Conservation (phyloP, 2,113 vertebrate species). For the Indicator indicator region DNA sequence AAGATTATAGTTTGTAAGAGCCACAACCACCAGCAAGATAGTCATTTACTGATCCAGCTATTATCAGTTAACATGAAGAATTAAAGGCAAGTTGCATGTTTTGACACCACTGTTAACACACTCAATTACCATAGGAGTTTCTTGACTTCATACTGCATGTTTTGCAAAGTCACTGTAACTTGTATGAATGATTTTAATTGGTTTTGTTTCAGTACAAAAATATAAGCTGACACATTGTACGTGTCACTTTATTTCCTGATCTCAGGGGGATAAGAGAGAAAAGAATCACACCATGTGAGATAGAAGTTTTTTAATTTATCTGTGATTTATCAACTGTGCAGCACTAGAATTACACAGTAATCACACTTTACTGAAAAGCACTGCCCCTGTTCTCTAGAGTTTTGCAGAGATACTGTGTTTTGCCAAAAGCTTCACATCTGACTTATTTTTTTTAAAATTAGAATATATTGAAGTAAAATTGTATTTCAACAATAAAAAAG, state of each 20-base stretch:
- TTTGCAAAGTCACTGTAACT: neutral
- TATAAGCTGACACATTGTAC: neutral
- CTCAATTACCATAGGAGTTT: neutral
- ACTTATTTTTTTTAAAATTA: neutral
- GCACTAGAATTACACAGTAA: neutral
- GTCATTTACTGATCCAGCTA: neutral
- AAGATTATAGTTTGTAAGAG: neutral
- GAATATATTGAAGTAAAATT: neutral
- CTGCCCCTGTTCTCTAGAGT: neutral
- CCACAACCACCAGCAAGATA: neutral
- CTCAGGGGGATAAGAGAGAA: neutral
- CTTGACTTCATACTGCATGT: neutral
- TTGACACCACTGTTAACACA: neutral
- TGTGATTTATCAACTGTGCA: neutral
- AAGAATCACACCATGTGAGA: neutral
- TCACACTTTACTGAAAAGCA: neutral
- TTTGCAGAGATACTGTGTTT: neutral
- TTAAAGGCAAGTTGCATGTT: neutral
- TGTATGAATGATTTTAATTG: fast-evolving
- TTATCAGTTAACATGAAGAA: neutral
- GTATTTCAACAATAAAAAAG: neutral
- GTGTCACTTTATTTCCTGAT: neutral
- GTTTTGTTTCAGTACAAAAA: neutral
- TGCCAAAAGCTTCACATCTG: neutral
- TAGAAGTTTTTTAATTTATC: neutral